Percentiles rank a stretch among this genome's conserved stretches.
Conservation (phyloP, 1,140 invertebrate genomes). For the Zophobas morio region DNA sequence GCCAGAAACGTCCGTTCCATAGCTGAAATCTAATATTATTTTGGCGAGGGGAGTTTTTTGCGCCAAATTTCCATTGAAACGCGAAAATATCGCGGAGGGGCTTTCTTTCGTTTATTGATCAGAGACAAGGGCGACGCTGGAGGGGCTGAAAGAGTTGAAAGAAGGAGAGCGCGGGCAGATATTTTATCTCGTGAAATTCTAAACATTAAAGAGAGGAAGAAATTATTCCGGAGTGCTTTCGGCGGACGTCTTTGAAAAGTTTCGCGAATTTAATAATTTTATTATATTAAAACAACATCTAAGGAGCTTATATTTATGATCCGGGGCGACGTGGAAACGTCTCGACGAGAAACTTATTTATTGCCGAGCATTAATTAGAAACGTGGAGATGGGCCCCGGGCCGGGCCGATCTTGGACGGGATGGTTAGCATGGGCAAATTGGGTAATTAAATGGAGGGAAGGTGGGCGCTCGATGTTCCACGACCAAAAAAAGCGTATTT, state of each 20-base stretch:
- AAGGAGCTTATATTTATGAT: conserved; percentile 42
- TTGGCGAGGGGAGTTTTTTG: conserved; percentile 8
- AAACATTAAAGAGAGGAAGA: conserved; percentile 45
- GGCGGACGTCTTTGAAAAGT: conserved; percentile 43
- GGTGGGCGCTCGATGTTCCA: too few species aligned
- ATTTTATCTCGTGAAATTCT: conserved; percentile 46
- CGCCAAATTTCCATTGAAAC: conserved; percentile 43
- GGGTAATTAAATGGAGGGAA: too few species aligned
- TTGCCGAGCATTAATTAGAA: conserved; percentile 28
- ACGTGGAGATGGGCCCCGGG: not conserved
- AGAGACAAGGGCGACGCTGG: conserved; percentile 44
- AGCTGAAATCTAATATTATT: conserved; percentile 51
- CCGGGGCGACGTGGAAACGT: conserved; percentile 10
- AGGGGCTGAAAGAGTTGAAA: conserved; percentile 53
- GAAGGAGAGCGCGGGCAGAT: conserved; percentile 42
- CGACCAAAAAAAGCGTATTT: too few species aligned
- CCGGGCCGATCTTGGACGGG: not conserved
- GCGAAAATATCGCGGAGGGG: conserved; percentile 43
- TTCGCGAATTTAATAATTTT: conserved; percentile 43
- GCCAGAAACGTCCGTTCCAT: conserved; percentile 15
- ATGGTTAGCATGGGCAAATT: not conserved
- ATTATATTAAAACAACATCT: conserved; percentile 43
- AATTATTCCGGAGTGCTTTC: conserved; percentile 44
- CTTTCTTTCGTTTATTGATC: conserved; percentile 50
- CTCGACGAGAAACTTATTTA: conserved; percentile 18